Evolutionary conservation across 2,797 vertebrate genomes (phyloP).

Genomic region (Enteromius trimaculatus): DNA sequence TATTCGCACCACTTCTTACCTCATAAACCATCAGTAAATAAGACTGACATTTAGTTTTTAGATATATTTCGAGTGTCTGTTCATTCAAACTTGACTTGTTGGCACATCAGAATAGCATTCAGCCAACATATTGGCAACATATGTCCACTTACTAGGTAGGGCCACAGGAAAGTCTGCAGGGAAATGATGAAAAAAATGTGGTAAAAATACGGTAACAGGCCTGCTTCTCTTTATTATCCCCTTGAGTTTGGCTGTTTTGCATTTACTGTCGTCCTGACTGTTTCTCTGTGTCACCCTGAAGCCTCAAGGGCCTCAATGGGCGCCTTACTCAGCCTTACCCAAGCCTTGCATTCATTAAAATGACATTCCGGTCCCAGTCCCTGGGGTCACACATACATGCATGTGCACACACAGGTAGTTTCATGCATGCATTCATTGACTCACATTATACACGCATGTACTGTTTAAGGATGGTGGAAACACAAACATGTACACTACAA

Average conservation of each 20-base stretch:
- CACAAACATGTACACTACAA: background rate
- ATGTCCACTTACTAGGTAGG: background rate
- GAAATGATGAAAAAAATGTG: constrained; percentile 6
- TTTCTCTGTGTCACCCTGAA: constrained; percentile 2
- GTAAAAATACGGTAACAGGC: constrained; percentile 23
- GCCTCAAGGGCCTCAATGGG: constrained; percentile 27
- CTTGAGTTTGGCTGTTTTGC: constrained; percentile 45
- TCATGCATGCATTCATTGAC: constrained; percentile 17
- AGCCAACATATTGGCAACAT: constrained; percentile 10
- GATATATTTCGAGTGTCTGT: background rate
- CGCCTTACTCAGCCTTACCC: constrained; percentile 45
- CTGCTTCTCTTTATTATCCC: constrained; percentile 37
- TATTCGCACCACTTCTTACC: background rate
- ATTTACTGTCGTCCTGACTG: constrained; percentile 49
- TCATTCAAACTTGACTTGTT: background rate
- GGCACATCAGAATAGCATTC: background rate
- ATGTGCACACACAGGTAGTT: constrained; percentile 8
- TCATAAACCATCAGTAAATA: background rate
- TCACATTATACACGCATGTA: constrained; percentile 4
- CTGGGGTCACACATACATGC: constrained; percentile 24
- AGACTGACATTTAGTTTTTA: background rate
- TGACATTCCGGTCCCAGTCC: constrained; percentile 48
- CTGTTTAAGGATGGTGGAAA: background rate
- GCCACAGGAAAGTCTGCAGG: background rate
- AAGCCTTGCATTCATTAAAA: constrained; percentile 41